A percentile compares a stretch with the other conserved stretches of the same genome.
Evolutionary conservation across 64 coral and sea anemone genomes (phyloP).

Genomic region (Montipora efflorescens): DNA sequence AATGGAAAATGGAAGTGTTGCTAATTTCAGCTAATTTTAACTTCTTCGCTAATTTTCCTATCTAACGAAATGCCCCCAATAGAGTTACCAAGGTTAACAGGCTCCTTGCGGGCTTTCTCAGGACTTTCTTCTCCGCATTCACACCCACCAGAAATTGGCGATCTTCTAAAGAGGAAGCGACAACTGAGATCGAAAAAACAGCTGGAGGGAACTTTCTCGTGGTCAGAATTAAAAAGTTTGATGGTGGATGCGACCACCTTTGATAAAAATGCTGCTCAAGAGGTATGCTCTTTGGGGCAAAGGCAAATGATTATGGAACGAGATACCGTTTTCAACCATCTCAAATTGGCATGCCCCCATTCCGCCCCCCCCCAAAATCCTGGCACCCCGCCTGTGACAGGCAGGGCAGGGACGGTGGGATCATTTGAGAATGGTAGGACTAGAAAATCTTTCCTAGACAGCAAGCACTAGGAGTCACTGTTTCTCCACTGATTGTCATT

Average conservation of each 20-base stretch:
- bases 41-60: not conserved
- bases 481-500: no score
- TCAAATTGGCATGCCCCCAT: not conserved
- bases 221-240: constrained; percentile 79
- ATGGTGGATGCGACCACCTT: constrained; percentile 61
- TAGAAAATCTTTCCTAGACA: no score
- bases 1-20: no score
- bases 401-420: no score
- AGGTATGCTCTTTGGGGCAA: constrained; percentile 49
- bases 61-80: constrained; percentile 41
- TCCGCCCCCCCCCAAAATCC: no score
- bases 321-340: not conserved
- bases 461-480: no score
- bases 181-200: constrained; percentile 75
- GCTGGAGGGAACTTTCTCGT: constrained; percentile 73
- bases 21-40: constrained; percentile 7
- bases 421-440: no score
- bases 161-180: constrained; percentile 84
- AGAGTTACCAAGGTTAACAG: constrained; percentile 95
- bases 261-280: constrained; percentile 77
- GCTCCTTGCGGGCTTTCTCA: constrained; percentile 94
- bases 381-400: no score
- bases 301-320: not conserved
- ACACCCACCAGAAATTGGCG: constrained; percentile 8
- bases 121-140: constrained; percentile 71